These are phyloP conservation scores for Drosophila punjabiensis DNA, from an alignment of 1,140 invertebrate genomes.

Conservation along the genomic window DNA sequence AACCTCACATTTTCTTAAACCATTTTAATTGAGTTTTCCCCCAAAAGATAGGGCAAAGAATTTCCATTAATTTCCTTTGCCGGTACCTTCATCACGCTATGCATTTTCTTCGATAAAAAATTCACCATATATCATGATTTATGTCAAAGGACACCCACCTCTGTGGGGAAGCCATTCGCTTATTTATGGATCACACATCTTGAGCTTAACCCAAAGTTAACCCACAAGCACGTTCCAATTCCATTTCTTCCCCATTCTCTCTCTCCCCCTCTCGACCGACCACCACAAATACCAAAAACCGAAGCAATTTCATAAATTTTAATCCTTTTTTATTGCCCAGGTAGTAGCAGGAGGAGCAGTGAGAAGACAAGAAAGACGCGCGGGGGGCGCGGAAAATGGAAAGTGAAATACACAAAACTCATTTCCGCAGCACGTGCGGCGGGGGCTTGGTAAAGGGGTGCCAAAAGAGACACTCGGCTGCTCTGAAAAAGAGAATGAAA, in stretches of 20 bases:
- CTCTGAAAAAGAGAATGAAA: conserved; percentile 50
- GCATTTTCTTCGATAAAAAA: conserved; percentile 11
- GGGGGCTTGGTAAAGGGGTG: conserved; percentile 10
- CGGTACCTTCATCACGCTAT: no score
- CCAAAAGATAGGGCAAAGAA: neutral
- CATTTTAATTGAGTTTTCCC: neutral
- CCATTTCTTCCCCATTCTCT: conserved; percentile 41
- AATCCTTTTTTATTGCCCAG: conserved; percentile 81
- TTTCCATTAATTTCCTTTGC: conserved; percentile 11
- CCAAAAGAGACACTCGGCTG: conserved; percentile 17
- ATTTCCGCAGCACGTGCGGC: conserved; percentile 65
- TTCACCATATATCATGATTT: conserved; percentile 49
- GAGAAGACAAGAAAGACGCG: conserved; percentile 5
- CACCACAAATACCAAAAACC: conserved; percentile 62
- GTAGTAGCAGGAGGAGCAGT: neutral
- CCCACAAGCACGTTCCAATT: conserved; percentile 69
- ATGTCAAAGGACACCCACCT: conserved; percentile 37
- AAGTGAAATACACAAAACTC: conserved; percentile 82
- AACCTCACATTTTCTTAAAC: no score
- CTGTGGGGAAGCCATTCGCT: conserved; percentile 40
- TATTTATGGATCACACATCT: conserved; percentile 67
- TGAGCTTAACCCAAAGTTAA: conserved; percentile 53
- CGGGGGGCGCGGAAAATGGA: conserved; percentile 60
- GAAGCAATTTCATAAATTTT: conserved; percentile 80
- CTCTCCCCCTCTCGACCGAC: neutral